Base-by-base conservation (phyloP, 2,888 invertebrate genomes). In the Cordilura impudica region DNA sequence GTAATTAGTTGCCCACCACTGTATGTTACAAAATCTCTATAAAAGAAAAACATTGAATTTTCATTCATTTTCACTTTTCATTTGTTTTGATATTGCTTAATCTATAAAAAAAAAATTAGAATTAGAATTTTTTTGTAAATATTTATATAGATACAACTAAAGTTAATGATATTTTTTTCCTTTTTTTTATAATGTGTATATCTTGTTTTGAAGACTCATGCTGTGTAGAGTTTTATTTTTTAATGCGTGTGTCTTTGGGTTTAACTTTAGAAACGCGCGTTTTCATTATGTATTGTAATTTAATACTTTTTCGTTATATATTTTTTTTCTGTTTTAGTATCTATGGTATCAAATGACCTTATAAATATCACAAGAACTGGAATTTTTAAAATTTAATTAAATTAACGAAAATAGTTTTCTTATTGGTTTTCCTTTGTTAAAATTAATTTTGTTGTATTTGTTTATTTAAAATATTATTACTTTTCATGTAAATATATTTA, bases 221-320 rank as follows among this genome's bases (percentile, higher is more conserved):
- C 69, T 61, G 69, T 73, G 21, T 60, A 56, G 58, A 53, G 60
- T 51, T 60, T 29, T 65, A 31, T 14, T 51, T 45, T 60, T 67
- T 16, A 63, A 83, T 83, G 83, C 85, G 84, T 82, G 84, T 84
- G 84, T 85, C 84, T 85, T 69, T 72, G 60, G 49, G 35, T 56
- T 65, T 70, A 65, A 67, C 65, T 79, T 75, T 53, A 73, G 69
- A 81, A 72, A 66, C 60, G 65, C 72, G 72, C 80, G 76, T 80
- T 75, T 79, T 79, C 61, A 60, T 71, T 79, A 66, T 67, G 86
- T 86, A 84, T 86, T 85, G 87, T 86, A 87, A 87, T 85, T 87
- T 81, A 87, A 87, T 87, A 88, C 88, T 87, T 83, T 80, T 83
- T 85, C 81, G 74, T 54, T 60, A 65, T 65, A 66, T n/a, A 5